Evolutionary conservation across 35 echinoderm and acorn worm genomes (phyloP), one percentile per base, ranked within the genome.

Genomic region (Apostichopus parvimensis): DNA sequence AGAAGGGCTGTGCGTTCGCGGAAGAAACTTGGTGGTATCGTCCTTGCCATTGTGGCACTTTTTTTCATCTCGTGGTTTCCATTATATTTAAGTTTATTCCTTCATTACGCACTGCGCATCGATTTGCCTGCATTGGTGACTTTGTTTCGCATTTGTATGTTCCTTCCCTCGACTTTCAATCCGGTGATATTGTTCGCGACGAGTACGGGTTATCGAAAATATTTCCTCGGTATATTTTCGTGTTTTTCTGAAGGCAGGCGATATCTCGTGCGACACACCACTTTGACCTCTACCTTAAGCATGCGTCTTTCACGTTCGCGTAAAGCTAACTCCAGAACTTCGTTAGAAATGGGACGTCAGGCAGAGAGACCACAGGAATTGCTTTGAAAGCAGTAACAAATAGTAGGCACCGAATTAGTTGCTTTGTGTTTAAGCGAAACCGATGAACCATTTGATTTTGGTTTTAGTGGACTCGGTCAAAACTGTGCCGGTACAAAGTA

Each of bases 51-150:
- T 65, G 60, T 52, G 5, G 17, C 6, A 4, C 8, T 88, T 8
- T 88, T 88, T 88, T 68, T 75, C 72, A 22, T 88, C 15, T 88
- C 61, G 1, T 88, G 86, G 86, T 62, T 88, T 60, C 86, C 86
- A 10, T 7, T 65, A 23, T 75, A 88, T 54, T 8, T 88, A 5
- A 7, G 75, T 54, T 9, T 72, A 2, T 6, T 10, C 4, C 45
- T 82, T 22, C 56, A 82, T 18, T 10, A 11, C 78, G 52, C 22
- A n/a, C 4, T 2, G 34, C 0, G 4, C 3, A 45, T 45, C 2
- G 0, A 45, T 4, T 45, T 0, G 0, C 7, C 18, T 11, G 18
- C 18, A 68, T 4, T 18, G 18, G 5, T 24, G 52, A 79, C 20
- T 79, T 0, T 79, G 12, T 24, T 6, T 0, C 15, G 8, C 4